Evolutionary conservation across 2,113 vertebrate species (phyloP).

Genomic region (Eulemur macaco): DNA sequence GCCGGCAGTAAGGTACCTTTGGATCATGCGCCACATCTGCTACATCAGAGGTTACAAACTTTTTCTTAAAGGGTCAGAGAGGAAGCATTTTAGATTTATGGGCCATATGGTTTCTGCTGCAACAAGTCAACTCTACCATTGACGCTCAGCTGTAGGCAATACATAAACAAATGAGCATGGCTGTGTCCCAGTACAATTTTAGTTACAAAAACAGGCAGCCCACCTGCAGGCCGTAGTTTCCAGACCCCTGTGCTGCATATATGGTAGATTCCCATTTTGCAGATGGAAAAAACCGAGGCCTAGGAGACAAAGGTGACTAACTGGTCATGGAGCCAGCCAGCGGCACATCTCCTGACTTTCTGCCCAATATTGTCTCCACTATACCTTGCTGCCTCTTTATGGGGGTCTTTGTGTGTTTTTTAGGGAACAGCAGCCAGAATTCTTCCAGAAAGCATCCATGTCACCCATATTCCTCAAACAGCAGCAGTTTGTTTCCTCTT

Average conservation of each 20-base stretch:
- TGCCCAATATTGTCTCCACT: not conserved
- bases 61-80: not conserved
- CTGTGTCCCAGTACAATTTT: not conserved
- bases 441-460: not conserved
- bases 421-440: not conserved
- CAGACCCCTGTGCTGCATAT: not conserved
- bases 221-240: not conserved
- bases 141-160: not conserved
- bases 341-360: not conserved
- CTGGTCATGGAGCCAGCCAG: not conserved
- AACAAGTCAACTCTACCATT: not conserved
- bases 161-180: not conserved
- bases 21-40: not conserved
- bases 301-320: not conserved
- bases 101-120: not conserved
- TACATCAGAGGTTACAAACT: not conserved
- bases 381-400: not conserved
- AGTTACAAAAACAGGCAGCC: not conserved
- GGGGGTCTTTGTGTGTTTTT: not conserved
- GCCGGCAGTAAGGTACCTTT: not conserved
- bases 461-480: not conserved
- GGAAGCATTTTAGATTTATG: not conserved
- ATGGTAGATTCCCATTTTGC: not conserved
- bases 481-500: constrained; percentile 5
- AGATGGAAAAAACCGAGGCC: constrained; percentile 11